Evolutionary conservation across 2,113 vertebrate genomes (phyloP), one percentile per base, ranked within the genome.

Genomic region (Catharus minimus): DNA sequence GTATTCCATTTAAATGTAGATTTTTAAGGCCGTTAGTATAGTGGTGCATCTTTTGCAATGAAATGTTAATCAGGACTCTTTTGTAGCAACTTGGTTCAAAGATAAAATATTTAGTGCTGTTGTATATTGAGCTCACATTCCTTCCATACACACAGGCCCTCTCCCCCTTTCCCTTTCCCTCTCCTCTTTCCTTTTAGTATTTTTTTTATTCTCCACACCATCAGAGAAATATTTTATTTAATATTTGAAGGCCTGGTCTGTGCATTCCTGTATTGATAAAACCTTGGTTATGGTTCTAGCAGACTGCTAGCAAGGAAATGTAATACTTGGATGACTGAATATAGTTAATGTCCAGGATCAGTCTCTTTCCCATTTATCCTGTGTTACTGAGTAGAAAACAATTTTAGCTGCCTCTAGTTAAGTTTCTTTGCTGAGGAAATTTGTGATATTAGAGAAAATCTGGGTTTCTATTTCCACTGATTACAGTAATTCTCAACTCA

Each of bases 1-100:
- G 20, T 81, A 75, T 94, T 89, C 52, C 38, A 91, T 96, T 97
- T 96, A 96, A 96, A 96, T 96, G 74, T 81, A 97, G 95, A 95
- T 97, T 97, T 93, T 82, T 86, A 94, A 93, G 77, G n/a, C 86
- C 8, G 82, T 96, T 95, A 85, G 30, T 89, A 44, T n/a, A 86
- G 81, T 85, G 49, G 83, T 89, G 72, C 62, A 92, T 96, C 89
- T 95, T 95, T 73, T 75, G 72, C 81, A 92, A 86, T 89, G 95
- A 95, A 95, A 93, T 93, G 82, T 93, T 97, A 93, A 90, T 95
- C 92, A 91, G 67, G 50, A 80, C 39, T 96, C 67, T 74, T 95
- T 97, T 92, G 92, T 96, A 82, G 72, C 53, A 92, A 72, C 74
- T 77, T 91, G 55, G 57, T 93, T 93, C 30, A 5, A 90, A 94